A percentile compares a stretch with the other conserved stretches of the same genome.
Evolutionary conservation across 1,140 invertebrate genomes (phyloP).

Genomic region (Acyrthosiphon pisum): DNA sequence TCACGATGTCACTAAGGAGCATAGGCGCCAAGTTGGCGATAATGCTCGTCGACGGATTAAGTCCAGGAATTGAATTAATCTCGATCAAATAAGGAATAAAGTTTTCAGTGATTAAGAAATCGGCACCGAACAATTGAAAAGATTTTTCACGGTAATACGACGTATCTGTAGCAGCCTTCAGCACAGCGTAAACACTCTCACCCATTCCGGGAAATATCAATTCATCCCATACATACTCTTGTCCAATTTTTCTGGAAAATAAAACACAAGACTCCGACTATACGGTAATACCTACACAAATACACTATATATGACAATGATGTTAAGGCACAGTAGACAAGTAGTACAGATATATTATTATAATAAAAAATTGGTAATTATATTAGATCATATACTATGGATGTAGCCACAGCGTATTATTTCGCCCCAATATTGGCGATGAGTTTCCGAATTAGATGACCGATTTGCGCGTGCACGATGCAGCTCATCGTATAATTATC

Average conservation of each 20-base stretch:
- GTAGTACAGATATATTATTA: background rate
- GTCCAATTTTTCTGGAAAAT: slow-evolving; percentile 67
- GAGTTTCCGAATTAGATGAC: too few relatives aligned
- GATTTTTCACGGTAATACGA: slow-evolving; percentile 87
- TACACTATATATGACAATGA: background rate
- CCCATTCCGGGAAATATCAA: slow-evolving; percentile 90
- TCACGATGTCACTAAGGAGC: slow-evolving; percentile 89
- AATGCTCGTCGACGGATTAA: slow-evolving; percentile 87
- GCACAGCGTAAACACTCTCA: slow-evolving; percentile 83
- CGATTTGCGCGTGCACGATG: too few relatives aligned
- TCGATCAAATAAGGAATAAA: slow-evolving; percentile 92
- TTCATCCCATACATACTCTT: slow-evolving; percentile 77
- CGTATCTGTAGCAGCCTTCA: slow-evolving; percentile 83
- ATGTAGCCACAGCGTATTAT: too few relatives aligned
- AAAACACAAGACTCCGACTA: background rate
- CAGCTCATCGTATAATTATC: too few relatives aligned
- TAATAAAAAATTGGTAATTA: too few relatives aligned
- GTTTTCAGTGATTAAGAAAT: slow-evolving; percentile 90
- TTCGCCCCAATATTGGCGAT: too few relatives aligned
- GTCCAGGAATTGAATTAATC: slow-evolving; percentile 92
- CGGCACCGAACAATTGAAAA: slow-evolving; percentile 92
- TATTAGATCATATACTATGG: too few relatives aligned
- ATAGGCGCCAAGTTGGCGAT: slow-evolving; percentile 85
- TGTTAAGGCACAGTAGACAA: background rate
- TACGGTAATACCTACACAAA: background rate